A percentile compares a stretch with the other conserved stretches of the same genome.
Conservation (phyloP, 2,113 vertebrate genomes). For the Epinephelus lanceolatus region DNA sequence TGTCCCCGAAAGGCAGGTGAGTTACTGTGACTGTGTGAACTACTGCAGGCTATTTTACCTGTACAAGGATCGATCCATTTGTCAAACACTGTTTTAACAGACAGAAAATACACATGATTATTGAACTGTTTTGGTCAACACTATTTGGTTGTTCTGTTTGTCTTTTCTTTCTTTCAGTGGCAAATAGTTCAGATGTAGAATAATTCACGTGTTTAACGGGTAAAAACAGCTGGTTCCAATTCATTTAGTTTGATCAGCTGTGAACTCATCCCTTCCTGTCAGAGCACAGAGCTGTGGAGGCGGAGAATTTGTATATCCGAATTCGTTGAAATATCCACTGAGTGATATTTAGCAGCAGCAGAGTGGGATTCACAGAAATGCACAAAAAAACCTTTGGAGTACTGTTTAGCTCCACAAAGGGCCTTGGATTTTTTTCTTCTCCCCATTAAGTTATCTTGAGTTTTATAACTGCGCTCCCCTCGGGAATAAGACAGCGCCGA, state of each 20-base stretch:
- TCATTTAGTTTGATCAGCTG: background rate
- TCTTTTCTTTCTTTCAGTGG: background rate
- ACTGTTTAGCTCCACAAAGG: background rate
- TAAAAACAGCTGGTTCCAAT: background rate
- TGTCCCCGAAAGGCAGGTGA: too few relatives aligned
- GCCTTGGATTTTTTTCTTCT: background rate
- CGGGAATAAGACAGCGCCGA: background rate
- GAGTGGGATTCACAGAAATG: background rate
- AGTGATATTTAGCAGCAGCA: conserved; percentile 1
- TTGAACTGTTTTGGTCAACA: background rate
- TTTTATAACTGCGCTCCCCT: conserved; percentile 6
- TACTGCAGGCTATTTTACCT: too few relatives aligned
- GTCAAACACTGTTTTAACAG: too few relatives aligned
- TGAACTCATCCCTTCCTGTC: background rate
- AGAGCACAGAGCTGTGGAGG: background rate
- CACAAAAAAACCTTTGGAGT: background rate
- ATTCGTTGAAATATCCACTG: background rate
- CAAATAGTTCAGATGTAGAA: background rate
- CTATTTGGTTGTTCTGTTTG: background rate
- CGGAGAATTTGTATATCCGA: background rate
- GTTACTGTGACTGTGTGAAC: too few relatives aligned
- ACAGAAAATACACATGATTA: background rate
- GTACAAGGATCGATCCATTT: too few relatives aligned
- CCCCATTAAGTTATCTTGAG: background rate
- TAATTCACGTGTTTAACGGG: too few relatives aligned